Conservation (phyloP, 2,113 vertebrate genomes). For the Calidris pygmaea region DNA sequence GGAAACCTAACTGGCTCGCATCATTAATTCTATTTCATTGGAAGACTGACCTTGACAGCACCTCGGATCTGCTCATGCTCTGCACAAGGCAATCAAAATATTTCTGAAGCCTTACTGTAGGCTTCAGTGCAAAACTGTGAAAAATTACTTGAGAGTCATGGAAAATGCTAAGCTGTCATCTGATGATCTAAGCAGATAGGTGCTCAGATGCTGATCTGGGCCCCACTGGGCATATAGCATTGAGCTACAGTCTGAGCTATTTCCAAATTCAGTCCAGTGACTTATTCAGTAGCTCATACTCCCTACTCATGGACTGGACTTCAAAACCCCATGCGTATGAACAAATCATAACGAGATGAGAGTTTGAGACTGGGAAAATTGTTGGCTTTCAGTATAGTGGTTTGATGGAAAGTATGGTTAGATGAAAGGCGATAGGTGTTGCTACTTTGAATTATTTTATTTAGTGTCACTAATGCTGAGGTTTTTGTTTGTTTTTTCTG, state of each 20-base stretch:
- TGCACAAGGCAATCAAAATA: background rate
- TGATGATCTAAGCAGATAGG: background rate
- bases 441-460: background rate
- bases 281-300: background rate
- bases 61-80: background rate
- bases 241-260: background rate
- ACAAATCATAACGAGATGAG: background rate
- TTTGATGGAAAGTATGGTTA: background rate
- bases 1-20: background rate
- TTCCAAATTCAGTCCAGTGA: background rate
- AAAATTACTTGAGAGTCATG: background rate
- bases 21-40: background rate
- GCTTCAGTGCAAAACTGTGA: background rate
- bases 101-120: background rate
- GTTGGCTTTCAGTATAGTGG: background rate
- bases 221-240: background rate
- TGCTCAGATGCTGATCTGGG: background rate
- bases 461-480: background rate
- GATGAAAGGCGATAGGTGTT: background rate
- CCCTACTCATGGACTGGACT: background rate
- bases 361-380: background rate
- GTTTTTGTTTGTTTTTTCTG: background rate
- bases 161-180: background rate
- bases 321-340: background rate
- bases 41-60: background rate